Conservation (phyloP, 1,140 invertebrate genomes). For the Musca vetustissima region DNA sequence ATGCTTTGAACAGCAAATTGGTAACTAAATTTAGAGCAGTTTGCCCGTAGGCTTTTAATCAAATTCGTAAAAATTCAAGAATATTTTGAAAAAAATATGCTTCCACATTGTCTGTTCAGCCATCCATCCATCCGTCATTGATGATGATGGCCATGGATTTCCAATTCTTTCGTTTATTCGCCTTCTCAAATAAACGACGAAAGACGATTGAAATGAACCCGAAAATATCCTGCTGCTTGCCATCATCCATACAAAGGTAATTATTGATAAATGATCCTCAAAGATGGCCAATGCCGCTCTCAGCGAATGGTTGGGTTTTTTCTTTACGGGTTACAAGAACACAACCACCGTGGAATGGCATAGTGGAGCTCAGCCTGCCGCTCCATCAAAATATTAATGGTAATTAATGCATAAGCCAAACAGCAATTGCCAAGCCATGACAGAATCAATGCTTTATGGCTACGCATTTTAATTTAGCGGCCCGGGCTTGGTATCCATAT, state of each 20-base stretch:
- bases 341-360: too few relatives aligned
- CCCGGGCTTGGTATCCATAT: too few relatives aligned
- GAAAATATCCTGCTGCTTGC: constrained; percentile 9
- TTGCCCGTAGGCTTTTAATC: constrained; percentile 5
- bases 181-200: too few relatives aligned
- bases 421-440: too few relatives aligned
- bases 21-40: background rate
- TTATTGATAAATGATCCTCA: constrained; percentile 19
- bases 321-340: too few relatives aligned
- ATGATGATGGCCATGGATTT: background rate
- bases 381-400: constrained; percentile 21
- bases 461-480: background rate
- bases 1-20: too few relatives aligned
- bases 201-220: too few relatives aligned
- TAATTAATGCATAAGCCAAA: constrained; percentile 14
- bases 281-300: background rate
- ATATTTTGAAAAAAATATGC: background rate
- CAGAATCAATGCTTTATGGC: too few relatives aligned
- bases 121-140: background rate
- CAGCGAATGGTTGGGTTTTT: too few relatives aligned
- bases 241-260: background rate
- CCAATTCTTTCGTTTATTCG: too few relatives aligned
- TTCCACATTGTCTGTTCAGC: background rate
- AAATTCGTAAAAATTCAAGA: background rate
- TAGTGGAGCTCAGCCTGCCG: too few relatives aligned